These are phyloP conservation scores for Eulemur coronatus DNA, from an alignment of 2,797 vertebrate species.

Conservation along the genomic window DNA sequence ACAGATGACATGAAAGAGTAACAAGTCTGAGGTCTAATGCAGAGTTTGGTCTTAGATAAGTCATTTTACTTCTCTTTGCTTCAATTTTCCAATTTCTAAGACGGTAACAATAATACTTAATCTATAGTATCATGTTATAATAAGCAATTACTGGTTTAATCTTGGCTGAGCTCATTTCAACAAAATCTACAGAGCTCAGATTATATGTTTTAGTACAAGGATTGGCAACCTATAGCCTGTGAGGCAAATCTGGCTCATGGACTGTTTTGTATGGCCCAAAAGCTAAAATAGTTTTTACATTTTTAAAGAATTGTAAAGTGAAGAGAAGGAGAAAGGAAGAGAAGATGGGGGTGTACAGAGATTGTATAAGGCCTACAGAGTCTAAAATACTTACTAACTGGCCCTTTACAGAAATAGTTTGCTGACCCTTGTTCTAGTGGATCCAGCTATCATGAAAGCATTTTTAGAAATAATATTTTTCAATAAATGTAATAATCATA, in stretches of 20 bases:
- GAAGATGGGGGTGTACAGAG: background rate
- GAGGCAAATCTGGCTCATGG: background rate
- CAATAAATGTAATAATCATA: background rate
- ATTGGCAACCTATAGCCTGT: background rate
- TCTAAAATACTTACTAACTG: background rate
- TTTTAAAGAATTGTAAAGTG: background rate
- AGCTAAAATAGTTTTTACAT: background rate
- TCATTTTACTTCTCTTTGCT: slow-evolving; percentile 40
- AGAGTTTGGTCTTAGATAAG: slow-evolving; percentile 11
- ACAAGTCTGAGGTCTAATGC: background rate
- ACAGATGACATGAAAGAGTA: background rate
- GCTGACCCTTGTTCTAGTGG: background rate
- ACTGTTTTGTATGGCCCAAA: background rate
- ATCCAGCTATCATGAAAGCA: background rate
- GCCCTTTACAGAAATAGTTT: background rate
- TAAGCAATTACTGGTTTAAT: slow-evolving; percentile 8
- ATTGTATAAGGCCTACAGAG: background rate
- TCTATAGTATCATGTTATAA: background rate
- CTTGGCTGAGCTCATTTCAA: background rate
- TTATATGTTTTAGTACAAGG: background rate
- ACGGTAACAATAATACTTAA: background rate
- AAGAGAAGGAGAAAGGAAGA: background rate
- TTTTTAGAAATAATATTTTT: background rate
- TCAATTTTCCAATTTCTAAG: slow-evolving; percentile 52
- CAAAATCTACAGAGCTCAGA: background rate